Evolutionary conservation across 2,888 invertebrate species (phyloP).

Genomic region (Leptinotarsa peninsularis): DNA sequence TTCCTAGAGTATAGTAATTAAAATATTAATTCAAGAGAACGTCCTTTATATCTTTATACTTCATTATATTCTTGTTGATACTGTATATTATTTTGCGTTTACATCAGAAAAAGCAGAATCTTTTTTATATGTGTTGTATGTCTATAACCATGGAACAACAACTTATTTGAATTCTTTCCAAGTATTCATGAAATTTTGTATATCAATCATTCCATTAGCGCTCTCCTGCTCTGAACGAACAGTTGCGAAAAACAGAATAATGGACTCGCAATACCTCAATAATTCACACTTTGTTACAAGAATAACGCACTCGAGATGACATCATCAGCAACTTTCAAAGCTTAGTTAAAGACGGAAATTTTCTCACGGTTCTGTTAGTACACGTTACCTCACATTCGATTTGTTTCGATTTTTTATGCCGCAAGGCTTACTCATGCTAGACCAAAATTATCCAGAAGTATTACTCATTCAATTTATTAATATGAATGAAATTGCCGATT

Average conservation of each 20-base stretch:
- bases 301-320: slow-evolving; percentile 5
- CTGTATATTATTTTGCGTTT: too few relatives aligned
- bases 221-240: too few relatives aligned
- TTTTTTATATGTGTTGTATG: too few relatives aligned
- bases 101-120: too few relatives aligned
- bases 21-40: too few relatives aligned
- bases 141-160: too few relatives aligned
- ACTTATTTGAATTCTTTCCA: too few relatives aligned
- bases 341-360: background rate
- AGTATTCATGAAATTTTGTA: too few relatives aligned
- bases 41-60: too few relatives aligned
- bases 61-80: too few relatives aligned
- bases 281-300: background rate
- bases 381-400: slow-evolving; percentile 8
- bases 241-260: background rate
- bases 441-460: slow-evolving; percentile 21
- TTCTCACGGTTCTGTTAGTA: slow-evolving; percentile 22
- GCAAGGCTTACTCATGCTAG: slow-evolving; percentile 21
- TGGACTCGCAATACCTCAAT: background rate
- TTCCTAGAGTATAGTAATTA: too few relatives aligned
- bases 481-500: slow-evolving; percentile 3
- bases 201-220: too few relatives aligned
- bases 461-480: slow-evolving; percentile 26
- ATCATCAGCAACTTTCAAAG: slow-evolving; percentile 18
- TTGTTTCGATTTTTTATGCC: slow-evolving; percentile 3